Percentiles rank a stretch among this genome's conserved stretches.
phyloP scores from a whole-genome alignment of 2,113 vertebrate species.

The Sinocyclocheilus anophthalmus region DNA sequence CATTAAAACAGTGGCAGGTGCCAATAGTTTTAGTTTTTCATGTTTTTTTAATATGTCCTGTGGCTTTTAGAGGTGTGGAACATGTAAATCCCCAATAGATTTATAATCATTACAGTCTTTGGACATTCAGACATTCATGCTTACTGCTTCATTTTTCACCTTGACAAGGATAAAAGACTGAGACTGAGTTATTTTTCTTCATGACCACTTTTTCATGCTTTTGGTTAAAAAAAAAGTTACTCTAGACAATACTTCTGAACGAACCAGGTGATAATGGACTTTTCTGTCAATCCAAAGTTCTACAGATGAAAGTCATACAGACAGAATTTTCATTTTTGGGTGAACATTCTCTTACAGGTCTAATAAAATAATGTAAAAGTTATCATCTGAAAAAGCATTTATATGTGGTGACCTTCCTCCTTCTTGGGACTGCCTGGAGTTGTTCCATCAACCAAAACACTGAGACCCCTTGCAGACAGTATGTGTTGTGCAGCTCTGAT shows the following conservation, averaged over 20 bases:
- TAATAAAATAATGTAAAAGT: too few species aligned
- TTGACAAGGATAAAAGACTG: conserved; percentile 69
- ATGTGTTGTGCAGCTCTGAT: conserved; percentile 80
- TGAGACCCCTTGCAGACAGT: conserved; percentile 62
- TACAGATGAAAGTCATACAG: neutral
- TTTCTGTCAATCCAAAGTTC: neutral
- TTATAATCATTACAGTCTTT: conserved; percentile 70
- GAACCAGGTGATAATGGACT: conserved; percentile 56
- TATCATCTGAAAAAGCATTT: neutral
- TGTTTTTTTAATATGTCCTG: conserved; percentile 51
- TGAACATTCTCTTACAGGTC: too few species aligned
- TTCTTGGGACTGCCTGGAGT: conserved; percentile 15
- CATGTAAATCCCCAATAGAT: conserved; percentile 73
- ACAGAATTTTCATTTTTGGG: neutral
- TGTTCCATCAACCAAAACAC: conserved; percentile 46
- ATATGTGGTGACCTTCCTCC: neutral
- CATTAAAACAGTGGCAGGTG: conserved; percentile 54
- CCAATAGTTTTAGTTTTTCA: conserved; percentile 51
- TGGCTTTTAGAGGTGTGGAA: conserved; percentile 58
- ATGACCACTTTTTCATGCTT: conserved; percentile 58
- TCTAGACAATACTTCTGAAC: neutral
- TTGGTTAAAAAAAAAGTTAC: too few species aligned
- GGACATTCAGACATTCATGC: conserved; percentile 63
- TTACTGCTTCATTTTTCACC: conserved; percentile 70
- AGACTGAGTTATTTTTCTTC: conserved; percentile 70